Conservation (phyloP, 92 coral and sea anemone species). For the Porites divaricata region DNA sequence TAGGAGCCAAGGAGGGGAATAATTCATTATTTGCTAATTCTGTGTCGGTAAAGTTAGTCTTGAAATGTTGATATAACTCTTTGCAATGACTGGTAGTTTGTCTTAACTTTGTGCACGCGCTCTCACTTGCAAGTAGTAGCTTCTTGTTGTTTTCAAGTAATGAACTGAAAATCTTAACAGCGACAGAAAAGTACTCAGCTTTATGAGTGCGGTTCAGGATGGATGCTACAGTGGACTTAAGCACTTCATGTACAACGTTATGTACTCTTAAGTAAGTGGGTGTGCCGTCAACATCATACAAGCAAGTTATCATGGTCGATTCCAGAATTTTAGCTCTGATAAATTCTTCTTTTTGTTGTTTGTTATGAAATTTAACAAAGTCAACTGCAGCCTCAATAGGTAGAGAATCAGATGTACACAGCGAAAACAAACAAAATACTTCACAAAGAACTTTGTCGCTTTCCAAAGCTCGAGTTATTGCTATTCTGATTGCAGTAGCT, state of each 20-base stretch:
- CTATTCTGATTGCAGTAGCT: neutral
- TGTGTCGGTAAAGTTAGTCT: neutral
- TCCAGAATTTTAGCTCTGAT: constrained; percentile 9
- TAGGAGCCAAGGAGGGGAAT: neutral
- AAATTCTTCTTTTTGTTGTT: neutral
- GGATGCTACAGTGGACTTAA: neutral
- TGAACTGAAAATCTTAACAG: neutral
- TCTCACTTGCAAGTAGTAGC: neutral
- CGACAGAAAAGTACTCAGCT: neutral
- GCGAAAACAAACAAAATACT: neutral
- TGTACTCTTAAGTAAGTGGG: constrained; percentile 14
- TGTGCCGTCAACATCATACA: neutral
- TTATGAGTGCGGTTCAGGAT: neutral
- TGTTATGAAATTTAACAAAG: neutral
- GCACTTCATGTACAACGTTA: neutral
- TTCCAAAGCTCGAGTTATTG: neutral
- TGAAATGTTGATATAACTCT: neutral
- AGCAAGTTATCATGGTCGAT: constrained; percentile 7
- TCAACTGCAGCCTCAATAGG: neutral
- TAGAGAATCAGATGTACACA: neutral
- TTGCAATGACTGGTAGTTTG: constrained; percentile 7
- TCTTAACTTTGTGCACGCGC: neutral
- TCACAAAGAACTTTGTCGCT: neutral
- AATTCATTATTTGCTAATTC: neutral
- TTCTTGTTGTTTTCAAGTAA: neutral